Evolutionary conservation across 2,113 vertebrate genomes (phyloP), one percentile per base, ranked within the genome.

Genomic region (Coturnix japonica): DNA sequence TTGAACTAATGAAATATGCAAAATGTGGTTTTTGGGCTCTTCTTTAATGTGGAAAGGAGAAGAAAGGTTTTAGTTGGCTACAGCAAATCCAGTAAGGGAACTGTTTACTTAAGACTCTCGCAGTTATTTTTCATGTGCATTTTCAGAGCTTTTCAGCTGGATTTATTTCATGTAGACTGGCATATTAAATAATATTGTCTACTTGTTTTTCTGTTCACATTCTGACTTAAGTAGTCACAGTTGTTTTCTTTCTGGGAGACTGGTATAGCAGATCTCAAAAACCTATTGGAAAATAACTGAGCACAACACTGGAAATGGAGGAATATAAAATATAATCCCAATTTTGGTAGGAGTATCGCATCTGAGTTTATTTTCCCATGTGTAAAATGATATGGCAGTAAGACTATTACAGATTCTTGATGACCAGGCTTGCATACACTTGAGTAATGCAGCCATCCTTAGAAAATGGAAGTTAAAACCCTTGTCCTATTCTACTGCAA

Each of bases 21-120:
- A 96, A 94, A 82, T 80, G 66, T 92, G 92, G 94, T 70, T 94
- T 95, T 66, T 63, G 71, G 60, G 13, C 69, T 91, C 53, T 82
- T 37, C 92, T 95, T 94, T 95, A 81, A 94, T 95, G 90, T 94
- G 92, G 92, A 93, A 95, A 89, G 86, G 85, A 83, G 83, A 96
- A 93, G 91, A 95, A 95, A 92, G 37, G 54, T 77, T 92, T 91
- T 84, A 92, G 81, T 92, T 6, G 6, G 67, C 91, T 66, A 59
- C 25, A 84, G 44, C 66, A 90, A 46, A 81, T 87, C 86, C 88
- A 91, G 87, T 89, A 81, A 91, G 78, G 71, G 59, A 87, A 43
- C 74, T 70, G 70, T 94, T 95, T 95, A 77, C 67, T 91, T 93
- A 91, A 66, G 1, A 3, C 44, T 90, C 47, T 81, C 56, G 22